Conservation (phyloP, 2,888 invertebrate genomes). For the Drosophila borealis region DNA sequence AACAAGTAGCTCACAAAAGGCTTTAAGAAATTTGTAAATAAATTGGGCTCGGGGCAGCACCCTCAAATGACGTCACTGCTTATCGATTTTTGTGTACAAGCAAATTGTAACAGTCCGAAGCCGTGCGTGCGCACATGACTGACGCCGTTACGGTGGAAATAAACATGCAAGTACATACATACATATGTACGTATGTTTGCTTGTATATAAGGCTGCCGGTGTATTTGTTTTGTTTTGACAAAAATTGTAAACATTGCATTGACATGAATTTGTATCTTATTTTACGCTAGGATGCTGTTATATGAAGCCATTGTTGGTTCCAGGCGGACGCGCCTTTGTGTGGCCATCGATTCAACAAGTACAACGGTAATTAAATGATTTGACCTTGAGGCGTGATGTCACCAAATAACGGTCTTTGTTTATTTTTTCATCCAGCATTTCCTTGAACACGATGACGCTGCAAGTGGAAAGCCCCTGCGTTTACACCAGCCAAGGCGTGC, state of each 20-base stretch:
- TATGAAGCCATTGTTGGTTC: conserved; percentile 95
- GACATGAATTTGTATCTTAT: neutral
- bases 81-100: conserved; percentile 77
- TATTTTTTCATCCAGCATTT: conserved; percentile 88
- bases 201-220: neutral
- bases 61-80: conserved; percentile 73
- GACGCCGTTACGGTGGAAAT: conserved; percentile 53
- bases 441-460: conserved; percentile 98
- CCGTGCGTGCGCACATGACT: conserved; percentile 48
- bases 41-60: conserved; percentile 39
- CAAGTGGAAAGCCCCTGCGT: conserved; percentile 98
- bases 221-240: conserved; percentile 21
- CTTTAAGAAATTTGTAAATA: conserved; percentile 18
- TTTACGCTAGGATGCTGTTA: conserved; percentile 94
- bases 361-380: conserved; percentile 87
- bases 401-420: neutral
- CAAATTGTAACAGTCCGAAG: conserved; percentile 47
- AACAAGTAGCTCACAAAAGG: neutral
- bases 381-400: conserved; percentile 35
- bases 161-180: conserved; percentile 6
- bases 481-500: conserved; percentile 98
- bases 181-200: neutral
- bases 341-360: conserved; percentile 96
- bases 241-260: conserved; percentile 43
- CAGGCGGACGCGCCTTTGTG: conserved; percentile 98